Base-by-base conservation (phyloP, 2,888 invertebrate genomes). In the Hirtodrosophila duncani region DNA sequence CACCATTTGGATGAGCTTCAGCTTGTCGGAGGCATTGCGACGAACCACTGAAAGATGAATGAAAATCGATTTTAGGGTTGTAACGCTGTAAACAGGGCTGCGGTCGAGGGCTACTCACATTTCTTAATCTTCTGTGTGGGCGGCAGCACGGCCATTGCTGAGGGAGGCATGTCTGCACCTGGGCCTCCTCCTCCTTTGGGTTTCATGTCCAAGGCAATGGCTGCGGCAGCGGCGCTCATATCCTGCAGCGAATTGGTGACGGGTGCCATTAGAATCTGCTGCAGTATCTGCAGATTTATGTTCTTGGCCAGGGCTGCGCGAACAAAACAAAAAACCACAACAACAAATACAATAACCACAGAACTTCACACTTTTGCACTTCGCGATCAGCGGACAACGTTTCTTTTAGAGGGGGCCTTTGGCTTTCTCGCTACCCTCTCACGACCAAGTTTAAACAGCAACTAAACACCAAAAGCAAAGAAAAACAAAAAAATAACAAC, bases 381-480 rank as follows among this genome's bases (percentile, higher is more conserved):
- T 9, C 16, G 16, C 41, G 37, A 10, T 21, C 8, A 14, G 20
- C 38, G 16, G 13, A n/a, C n/a, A n/a, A n/a, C n/a, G n/a, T 45
- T 55, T 9, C 23, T 21, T 43, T 44, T 61, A 50, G 51, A 46
- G 58, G 51, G 41, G 41, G 43, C 11, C 46, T 36, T 26, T 37
- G 24, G 55, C 57, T 68, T 64, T 77, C 68, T 64, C 55, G 57
- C 84, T 85, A 84, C 85, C 84, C 84, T 84, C 85, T 84, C 84
- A 85, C 85, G 80, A 83, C 85, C 84, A 84, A 83, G 85, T 85
- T 85, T 84, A 84, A 82, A 84, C 83, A 75, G 78, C 81, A 74
- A 84, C 83, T 84, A 83, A 84, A 84, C 82, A 78, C 82, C 79
- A 78, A 77, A 65, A 78, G 63, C 81, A 77, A 82, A 50, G 72